Conservation (phyloP, 2,113 vertebrate genomes). For the Macrotis lagotis region DNA sequence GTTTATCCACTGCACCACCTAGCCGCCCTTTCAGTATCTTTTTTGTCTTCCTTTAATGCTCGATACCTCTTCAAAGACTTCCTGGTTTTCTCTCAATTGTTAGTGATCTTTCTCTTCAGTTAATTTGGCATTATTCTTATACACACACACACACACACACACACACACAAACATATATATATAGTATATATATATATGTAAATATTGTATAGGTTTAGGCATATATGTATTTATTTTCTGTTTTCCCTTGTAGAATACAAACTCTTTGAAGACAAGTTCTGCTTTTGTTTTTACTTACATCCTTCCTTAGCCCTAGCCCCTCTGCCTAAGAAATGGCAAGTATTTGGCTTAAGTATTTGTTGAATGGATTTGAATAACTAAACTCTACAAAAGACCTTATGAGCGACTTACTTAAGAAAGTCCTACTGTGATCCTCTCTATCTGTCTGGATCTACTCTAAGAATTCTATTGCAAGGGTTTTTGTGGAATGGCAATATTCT, state of each 20-base stretch:
- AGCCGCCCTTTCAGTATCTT: no score
- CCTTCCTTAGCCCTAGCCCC: neutral
- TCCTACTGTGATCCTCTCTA: no score
- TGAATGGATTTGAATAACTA: neutral
- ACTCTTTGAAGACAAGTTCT: neutral
- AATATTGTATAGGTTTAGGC: no score
- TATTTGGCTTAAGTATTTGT: neutral
- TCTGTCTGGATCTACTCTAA: neutral
- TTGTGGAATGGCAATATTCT: neutral
- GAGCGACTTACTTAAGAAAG: neutral
- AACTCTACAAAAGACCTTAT: neutral
- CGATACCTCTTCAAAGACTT: neutral
- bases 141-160: no score
- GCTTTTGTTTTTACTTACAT: neutral
- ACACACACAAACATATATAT: no score
- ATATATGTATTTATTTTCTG: neutral
- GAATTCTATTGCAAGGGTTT: neutral
- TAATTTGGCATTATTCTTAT: no score
- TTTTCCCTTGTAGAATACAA: neutral
- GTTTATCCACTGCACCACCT: no score
- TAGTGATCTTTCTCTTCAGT: no score
- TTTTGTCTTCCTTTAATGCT: no score
- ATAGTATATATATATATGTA: neutral
- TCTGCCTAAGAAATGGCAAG: no score
- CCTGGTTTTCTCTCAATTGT: no score